phyloP scores from a whole-genome alignment of 30 jellyfish, hydroid and myxozoan genomes.

The Cassiopea andromeda region DNA sequence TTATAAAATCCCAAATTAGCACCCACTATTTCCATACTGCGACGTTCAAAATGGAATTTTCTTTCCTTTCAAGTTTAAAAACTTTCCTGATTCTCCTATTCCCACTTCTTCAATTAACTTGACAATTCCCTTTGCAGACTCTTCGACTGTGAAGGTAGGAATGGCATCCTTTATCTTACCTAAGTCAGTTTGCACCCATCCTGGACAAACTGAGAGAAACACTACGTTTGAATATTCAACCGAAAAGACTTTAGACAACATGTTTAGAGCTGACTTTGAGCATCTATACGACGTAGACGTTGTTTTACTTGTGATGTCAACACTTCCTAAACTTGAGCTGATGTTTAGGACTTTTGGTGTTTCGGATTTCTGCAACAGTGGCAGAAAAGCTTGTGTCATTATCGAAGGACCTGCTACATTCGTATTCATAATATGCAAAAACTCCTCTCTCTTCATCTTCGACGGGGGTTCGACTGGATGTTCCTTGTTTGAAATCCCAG shows the following conservation, averaged over 20 bases:
- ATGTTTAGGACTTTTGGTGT: slow-evolving; percentile 4
- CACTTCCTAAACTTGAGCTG: slow-evolving; percentile 14
- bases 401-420: slow-evolving; percentile 8
- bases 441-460: slow-evolving; percentile 12
- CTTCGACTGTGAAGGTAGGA: not conserved
- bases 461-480: slow-evolving; percentile 33
- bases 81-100: not conserved
- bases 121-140: slow-evolving; percentile 7
- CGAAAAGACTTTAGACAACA: slow-evolving; percentile 9
- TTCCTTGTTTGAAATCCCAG: slow-evolving; percentile 6
- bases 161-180: not conserved
- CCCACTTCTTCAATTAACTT: not conserved
- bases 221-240: not conserved
- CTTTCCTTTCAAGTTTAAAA: slow-evolving; percentile 3
- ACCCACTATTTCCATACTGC: not conserved
- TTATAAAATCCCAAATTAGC: too few relatives aligned
- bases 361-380: slow-evolving; percentile 2
- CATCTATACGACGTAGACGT: slow-evolving; percentile 1
- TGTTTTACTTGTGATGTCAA: not conserved
- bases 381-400: slow-evolving; percentile 9
- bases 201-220: slow-evolving; percentile 2
- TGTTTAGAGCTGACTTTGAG: slow-evolving; percentile 17
- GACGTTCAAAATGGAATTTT: not conserved
- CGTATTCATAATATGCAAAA: slow-evolving; percentile 15
- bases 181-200: slow-evolving; percentile 25